Evolutionary conservation across 2,113 vertebrate species (phyloP), one percentile per base, ranked within the genome.

Genomic region (Onychorhynchus coronatus): DNA sequence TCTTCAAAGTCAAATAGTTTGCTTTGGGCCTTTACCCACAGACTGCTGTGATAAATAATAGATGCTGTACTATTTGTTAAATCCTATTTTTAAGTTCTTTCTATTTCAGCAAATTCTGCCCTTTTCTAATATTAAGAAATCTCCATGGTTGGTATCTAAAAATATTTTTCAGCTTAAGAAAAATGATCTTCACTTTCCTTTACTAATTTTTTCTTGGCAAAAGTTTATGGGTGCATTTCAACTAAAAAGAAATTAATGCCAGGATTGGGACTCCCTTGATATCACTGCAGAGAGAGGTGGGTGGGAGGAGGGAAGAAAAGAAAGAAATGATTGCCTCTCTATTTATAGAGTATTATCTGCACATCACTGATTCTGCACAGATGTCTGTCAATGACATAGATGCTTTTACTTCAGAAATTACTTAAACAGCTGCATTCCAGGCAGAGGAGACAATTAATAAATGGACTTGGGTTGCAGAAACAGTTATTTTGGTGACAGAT

Each of bases 331-430:
- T 61, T 94, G 72, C 75, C 33, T 88, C 49, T 62, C 91, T 95
- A 80, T 90, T 88, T 92, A 96, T 85, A 91, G 88, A 96, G 46
- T 63, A 75, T 94, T 96, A 96, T 89, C 68, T 80, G 55, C 79
- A 85, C 49, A 94, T 89, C 92, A 84, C 70, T 59, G 24, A 22
- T 58, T 82, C 92, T 97, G 71, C 88, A 91, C 90, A 96, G 84
- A 93, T 96, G 92, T 95, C 87, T 97, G 93, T 88, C 89, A 91
- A 35, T 73, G 96, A 82, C 86, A 92, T 44, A 63, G 91, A 92
- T 58, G 59, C 75, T n/a, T n/a, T n/a, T 82, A 35, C 47, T 89
- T 90, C 90, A 93, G 78, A 91, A 94, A 91, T 92, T 91, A 75
- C 82, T 93, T 94, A 67, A 93, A 91, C 89, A 84, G 91, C 62